phyloP scores from a whole-genome alignment of 1,140 invertebrate species.

The Frieseomelitta varia region DNA sequence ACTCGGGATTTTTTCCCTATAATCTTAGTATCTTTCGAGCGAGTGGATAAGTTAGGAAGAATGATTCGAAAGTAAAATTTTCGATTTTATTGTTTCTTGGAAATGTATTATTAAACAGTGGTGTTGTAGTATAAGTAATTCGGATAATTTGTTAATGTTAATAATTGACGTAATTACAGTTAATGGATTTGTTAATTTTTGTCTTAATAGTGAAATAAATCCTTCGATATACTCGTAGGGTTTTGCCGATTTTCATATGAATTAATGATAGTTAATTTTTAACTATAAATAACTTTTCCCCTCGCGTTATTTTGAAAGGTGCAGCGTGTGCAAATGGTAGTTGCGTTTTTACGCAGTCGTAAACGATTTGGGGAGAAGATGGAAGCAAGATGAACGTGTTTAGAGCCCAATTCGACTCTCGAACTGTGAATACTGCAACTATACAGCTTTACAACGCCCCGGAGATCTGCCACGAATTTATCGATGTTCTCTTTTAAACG shows the following conservation, averaged over 20 bases:
- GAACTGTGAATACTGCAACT: slow-evolving; percentile 59
- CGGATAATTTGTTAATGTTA: too few relatives aligned
- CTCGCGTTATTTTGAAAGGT: neutral
- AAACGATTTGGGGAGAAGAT: neutral
- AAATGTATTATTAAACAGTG: neutral
- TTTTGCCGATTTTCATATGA: too few relatives aligned
- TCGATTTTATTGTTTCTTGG: neutral
- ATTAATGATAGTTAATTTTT: neutral
- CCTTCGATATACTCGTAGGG: too few relatives aligned
- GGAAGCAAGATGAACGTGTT: slow-evolving; percentile 25
- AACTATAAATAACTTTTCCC: neutral
- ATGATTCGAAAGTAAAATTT: neutral
- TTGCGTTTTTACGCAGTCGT: neutral
- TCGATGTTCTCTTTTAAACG: slow-evolving; percentile 35
- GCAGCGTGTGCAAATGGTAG: neutral
- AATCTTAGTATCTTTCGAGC: too few relatives aligned
- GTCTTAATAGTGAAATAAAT: too few relatives aligned
- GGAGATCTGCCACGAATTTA: slow-evolving; percentile 62
- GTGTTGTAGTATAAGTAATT: too few relatives aligned
- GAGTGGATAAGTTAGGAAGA: too few relatives aligned
- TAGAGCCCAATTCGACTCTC: slow-evolving; percentile 33
- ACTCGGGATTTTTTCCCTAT: too few relatives aligned
- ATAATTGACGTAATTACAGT: too few relatives aligned
- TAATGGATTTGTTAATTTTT: too few relatives aligned
- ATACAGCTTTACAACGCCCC: slow-evolving; percentile 69